Evolutionary conservation across 2,888 invertebrate genomes (phyloP).

Genomic region (Synergus laeviventris): DNA sequence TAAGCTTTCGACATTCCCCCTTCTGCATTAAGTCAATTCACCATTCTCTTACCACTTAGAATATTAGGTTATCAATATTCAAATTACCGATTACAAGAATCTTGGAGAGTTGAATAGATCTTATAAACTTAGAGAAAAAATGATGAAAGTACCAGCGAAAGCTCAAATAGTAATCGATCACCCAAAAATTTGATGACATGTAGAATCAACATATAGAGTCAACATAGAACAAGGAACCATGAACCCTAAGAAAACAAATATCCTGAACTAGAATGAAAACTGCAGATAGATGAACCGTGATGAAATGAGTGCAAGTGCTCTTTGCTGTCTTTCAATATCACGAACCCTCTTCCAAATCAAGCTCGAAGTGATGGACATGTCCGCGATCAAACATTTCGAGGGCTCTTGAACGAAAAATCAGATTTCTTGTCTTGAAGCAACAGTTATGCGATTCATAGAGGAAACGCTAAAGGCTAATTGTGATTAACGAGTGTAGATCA

Average conservation of each 20-base stretch:
- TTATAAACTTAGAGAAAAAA: neutral
- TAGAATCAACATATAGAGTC: no score
- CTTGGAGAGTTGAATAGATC: neutral
- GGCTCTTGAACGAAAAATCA: neutral
- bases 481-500: conserved; percentile 23
- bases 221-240: no score
- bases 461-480: neutral
- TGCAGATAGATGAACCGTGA: neutral
- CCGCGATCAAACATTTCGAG: conserved; percentile 5
- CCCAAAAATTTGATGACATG: no score
- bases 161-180: no score
- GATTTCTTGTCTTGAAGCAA: neutral
- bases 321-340: neutral
- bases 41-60: neutral
- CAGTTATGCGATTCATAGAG: neutral
- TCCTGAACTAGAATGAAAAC: neutral
- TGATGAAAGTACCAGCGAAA: neutral
- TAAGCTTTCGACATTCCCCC: neutral
- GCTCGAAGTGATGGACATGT: neutral
- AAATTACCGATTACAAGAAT: neutral
- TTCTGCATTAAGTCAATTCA: neutral
- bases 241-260: neutral
- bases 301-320: neutral
- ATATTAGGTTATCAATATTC: neutral
- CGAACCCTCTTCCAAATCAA: neutral